Base-by-base conservation (phyloP, 2,113 vertebrate genomes). In the Chlamydotis undulata region DNA sequence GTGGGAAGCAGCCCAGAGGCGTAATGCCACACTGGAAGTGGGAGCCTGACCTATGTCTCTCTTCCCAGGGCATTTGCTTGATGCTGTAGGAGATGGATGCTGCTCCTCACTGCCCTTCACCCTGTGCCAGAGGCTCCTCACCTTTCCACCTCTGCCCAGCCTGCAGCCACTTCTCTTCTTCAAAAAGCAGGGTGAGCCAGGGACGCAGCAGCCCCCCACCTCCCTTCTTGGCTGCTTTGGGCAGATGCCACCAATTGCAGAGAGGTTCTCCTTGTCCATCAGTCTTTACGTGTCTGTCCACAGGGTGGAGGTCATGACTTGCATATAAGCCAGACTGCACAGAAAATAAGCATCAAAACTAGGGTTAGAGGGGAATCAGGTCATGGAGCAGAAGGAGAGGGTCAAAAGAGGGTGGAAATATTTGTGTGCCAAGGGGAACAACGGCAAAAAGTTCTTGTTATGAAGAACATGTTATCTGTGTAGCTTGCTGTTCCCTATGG, bases 221-320 rank as follows among this genome's bases (percentile, higher is more conserved):
- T 57, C 33, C 26, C 29, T 65, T 18, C 0, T 41, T 2, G 0
- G 7, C 69, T 67, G 23, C 69, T 50, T 37, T 26, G 60, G 53
- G 25, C 64, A 78, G 77, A 55, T 39, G 29, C 33, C 70, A 39
- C 25, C 43, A 52, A 23, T 47, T 85, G 73, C n/a, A 33, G 37
- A 52, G 28, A n/a, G 4, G 17, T 55, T 87, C 16, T 31, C 43
- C n/a, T 59, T 3, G 1, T 56, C 53, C 25, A 3, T 74, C 8
- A 4, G 10, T 70, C 75, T 83, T 92, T 67, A 86, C 4, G 0
- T 67, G 21, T 64, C 83, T 92, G 68, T 87, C 78, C 95, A 95
- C 74, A 85, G 84, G 80, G 87, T 94, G 94, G 94, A 96, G 68
- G 89, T 82, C 94, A 84, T 69, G 69, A 87, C 76, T 97, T 95